Base-by-base conservation (phyloP, 1,140 invertebrate genomes). In the Bombus pyrosoma region DNA sequence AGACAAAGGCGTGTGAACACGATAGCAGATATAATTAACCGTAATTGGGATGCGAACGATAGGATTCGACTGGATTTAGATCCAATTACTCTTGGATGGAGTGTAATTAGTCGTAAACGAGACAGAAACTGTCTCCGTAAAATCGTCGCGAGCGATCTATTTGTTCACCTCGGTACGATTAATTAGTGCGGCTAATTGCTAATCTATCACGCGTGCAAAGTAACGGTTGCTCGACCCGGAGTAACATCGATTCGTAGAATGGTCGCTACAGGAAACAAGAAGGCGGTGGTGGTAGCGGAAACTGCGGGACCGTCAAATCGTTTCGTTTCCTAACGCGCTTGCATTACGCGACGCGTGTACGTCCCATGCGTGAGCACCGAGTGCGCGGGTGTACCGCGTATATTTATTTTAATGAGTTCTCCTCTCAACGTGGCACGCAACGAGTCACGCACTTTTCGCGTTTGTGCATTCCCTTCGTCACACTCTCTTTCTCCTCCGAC, bases 341-440 rank as follows among this genome's bases (percentile, higher is more conserved):
- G 62, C 74, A 71, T 89, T 87, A 85, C 76, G 68, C 74, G 76
- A 73, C 59, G 18, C 77, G 25, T 15, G 79, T 53, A 53, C 59
- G 84, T 87, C 80, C 72, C 75, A 72, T 66, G 81, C 77, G 82
- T 86, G 75, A 87, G 77, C 13, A 66, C 83, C 71, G 59, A 62
- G 66, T 41, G 76, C 41, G 81, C 43, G 62, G 57, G 66, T 87
- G 74, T 39, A 57, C n/a, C 41, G 73, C 86, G 90, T 91, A 92
- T 94, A 93, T 94, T 95, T 93, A 94, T 94, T 94, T 94, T 94
- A 94, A 95, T 94, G 93, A 94, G 92, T 92, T 87, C 92, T 91
- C 87, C 89, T 87, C 72, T 86, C 57, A 39, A 82, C 87, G 82
- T 87, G 86, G 76, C 72, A 86, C 81, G 86, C 90, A 87, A 92